These are phyloP conservation scores for Timema cristinae DNA, from an alignment of 2,888 invertebrate genomes.

Conservation along the genomic window DNA sequence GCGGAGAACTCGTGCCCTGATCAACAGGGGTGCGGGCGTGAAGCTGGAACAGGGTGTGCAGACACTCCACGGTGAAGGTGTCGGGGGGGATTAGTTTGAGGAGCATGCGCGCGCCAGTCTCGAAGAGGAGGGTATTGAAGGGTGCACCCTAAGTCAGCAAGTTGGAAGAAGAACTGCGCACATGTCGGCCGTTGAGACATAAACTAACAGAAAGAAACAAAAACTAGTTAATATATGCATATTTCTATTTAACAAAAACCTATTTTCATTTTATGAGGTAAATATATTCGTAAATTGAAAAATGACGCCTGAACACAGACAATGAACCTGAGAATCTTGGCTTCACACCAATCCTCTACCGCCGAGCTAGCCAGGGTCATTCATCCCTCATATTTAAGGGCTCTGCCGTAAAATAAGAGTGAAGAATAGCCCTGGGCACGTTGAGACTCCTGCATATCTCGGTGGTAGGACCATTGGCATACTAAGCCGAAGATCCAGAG, in stretches of 20 bases:
- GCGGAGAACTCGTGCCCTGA: conserved; percentile 14
- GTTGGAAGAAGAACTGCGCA: conserved; percentile 75
- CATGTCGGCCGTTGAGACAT: conserved; percentile 79
- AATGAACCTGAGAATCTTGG: too few species aligned
- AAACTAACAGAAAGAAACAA: conserved; percentile 49
- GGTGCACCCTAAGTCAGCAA: conserved; percentile 83
- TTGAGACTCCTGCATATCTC: too few species aligned
- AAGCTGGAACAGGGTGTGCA: conserved; percentile 40
- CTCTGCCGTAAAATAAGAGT: too few species aligned
- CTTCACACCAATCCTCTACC: background rate
- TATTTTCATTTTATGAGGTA: too few species aligned
- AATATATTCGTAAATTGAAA: too few species aligned
- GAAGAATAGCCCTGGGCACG: too few species aligned
- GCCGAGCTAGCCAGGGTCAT: background rate
- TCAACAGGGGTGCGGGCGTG: conserved; percentile 26
- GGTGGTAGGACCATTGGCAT: too few species aligned
- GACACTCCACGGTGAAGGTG: conserved; percentile 57
- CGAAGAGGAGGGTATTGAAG: conserved; percentile 74
- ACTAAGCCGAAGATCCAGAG: too few species aligned
- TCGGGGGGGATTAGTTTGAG: conserved; percentile 78
- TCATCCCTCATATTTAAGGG: too few species aligned
- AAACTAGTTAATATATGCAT: conserved; percentile 1
- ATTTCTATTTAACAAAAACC: background rate
- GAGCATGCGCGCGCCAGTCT: conserved; percentile 76
- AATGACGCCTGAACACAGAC: too few species aligned